Evolutionary conservation across 2,113 vertebrate genomes (phyloP).

Genomic region (Rhodinocichla rosea): DNA sequence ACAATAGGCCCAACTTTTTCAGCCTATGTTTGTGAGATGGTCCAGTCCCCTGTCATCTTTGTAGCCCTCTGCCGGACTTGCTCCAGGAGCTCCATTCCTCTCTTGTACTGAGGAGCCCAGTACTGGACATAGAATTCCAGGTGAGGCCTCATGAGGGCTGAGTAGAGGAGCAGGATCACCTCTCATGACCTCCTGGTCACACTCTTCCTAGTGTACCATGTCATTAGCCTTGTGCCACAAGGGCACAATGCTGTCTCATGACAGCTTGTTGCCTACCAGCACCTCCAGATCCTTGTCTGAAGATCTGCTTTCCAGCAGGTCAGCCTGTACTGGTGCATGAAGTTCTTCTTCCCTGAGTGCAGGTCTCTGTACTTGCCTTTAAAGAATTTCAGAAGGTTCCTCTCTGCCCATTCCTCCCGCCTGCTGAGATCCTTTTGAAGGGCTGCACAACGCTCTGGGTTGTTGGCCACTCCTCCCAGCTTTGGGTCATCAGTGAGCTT

Average conservation of each 20-base stretch:
- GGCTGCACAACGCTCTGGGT: neutral
- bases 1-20: neutral
- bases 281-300: neutral
- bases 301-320: neutral
- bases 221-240: neutral
- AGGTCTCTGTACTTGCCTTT: neutral
- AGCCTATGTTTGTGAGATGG: neutral
- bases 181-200: neutral
- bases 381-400: neutral
- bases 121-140: neutral
- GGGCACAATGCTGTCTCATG: neutral
- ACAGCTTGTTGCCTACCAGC: neutral
- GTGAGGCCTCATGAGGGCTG: neutral
- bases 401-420: neutral
- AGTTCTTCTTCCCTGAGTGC: neutral
- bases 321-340: neutral
- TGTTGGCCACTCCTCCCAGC: neutral
- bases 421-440: neutral
- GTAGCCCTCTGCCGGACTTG: neutral
- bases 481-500: neutral
- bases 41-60: neutral
- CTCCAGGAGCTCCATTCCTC: neutral
- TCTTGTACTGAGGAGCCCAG: neutral
- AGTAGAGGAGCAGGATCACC: neutral
- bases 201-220: neutral